Percentiles rank a stretch among this genome's conserved stretches.
Conservation (phyloP, 1,140 invertebrate species). For the Lasioglossum baleicum region DNA sequence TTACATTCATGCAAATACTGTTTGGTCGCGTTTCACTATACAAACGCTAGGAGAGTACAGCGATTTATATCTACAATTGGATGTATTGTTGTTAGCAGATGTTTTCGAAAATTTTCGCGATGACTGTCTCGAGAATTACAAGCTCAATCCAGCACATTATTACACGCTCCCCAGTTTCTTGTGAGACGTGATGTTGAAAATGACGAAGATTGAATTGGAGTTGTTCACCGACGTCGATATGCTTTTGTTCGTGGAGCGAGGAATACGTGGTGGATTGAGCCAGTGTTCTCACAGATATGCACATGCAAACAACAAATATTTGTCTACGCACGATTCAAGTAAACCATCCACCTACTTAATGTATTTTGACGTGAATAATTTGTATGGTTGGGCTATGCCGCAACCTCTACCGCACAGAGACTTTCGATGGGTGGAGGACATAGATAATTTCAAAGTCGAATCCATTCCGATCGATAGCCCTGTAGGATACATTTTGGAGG, state of each 20-base stretch:
- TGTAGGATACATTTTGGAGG: not conserved
- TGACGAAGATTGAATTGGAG: conserved; percentile 74
- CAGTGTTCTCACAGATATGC: too few relatives aligned
- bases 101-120: conserved; percentile 71
- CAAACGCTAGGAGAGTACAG: conserved; percentile 71
- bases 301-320: too few relatives aligned
- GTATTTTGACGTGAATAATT: too few relatives aligned
- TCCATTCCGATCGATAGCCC: not conserved
- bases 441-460: too few relatives aligned
- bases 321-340: too few relatives aligned
- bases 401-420: too few relatives aligned
- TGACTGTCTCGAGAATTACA: conserved; percentile 48
- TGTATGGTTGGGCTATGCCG: too few relatives aligned
- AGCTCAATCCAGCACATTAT: conserved; percentile 39
- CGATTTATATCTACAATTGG: conserved; percentile 64
- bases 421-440: too few relatives aligned
- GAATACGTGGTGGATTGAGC: too few relatives aligned
- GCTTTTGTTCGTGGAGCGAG: too few relatives aligned
- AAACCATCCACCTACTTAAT: too few relatives aligned
- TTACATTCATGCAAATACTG: not conserved
- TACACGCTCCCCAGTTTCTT: conserved; percentile 59
- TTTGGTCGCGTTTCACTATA: conserved; percentile 72
- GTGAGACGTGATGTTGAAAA: conserved; percentile 74
- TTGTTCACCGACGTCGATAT: conserved; percentile 78
- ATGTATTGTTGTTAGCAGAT: conserved; percentile 66